These are phyloP conservation scores for Carlito syrichta DNA, from an alignment of 2,113 vertebrate species.

Conservation along the genomic window DNA sequence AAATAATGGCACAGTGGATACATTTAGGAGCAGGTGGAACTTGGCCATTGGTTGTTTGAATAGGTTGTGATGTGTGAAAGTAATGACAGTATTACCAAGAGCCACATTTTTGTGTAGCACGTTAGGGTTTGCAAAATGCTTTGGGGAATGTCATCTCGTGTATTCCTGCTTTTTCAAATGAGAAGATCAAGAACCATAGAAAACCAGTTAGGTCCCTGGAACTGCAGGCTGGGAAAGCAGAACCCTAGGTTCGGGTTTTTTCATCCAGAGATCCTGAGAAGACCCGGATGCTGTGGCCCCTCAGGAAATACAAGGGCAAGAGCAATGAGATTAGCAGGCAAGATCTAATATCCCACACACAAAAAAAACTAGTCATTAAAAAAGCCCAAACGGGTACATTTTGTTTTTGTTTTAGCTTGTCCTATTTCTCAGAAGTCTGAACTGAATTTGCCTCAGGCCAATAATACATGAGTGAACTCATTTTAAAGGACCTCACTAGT, in stretches of 20 bases:
- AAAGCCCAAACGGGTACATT: constrained; percentile 12
- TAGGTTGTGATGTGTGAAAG: background rate
- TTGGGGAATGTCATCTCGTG: background rate
- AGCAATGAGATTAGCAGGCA: background rate
- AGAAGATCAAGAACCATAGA: background rate
- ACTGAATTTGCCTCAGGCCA: constrained; percentile 40
- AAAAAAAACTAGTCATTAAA: background rate
- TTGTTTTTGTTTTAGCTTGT: constrained; percentile 27
- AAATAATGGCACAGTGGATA: background rate
- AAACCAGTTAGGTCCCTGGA: fast-evolving
- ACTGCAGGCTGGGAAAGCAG: background rate
- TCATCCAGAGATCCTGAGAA: fast-evolving
- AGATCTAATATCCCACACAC: background rate
- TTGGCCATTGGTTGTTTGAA: background rate
- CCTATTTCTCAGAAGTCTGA: constrained; percentile 32
- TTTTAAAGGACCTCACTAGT: background rate
- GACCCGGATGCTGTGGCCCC: too few relatives aligned
- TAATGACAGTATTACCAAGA: background rate
- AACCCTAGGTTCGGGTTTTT: fast-evolving
- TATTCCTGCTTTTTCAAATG: background rate
- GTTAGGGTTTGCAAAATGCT: background rate
- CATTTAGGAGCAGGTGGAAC: background rate
- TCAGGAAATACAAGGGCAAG: background rate
- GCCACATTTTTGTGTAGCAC: background rate
- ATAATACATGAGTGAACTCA: constrained; percentile 26